A percentile compares a stretch with the other conserved stretches of the same genome.
phyloP scores from a whole-genome alignment of 2,113 vertebrate species.

The Toxostoma redivivum region DNA sequence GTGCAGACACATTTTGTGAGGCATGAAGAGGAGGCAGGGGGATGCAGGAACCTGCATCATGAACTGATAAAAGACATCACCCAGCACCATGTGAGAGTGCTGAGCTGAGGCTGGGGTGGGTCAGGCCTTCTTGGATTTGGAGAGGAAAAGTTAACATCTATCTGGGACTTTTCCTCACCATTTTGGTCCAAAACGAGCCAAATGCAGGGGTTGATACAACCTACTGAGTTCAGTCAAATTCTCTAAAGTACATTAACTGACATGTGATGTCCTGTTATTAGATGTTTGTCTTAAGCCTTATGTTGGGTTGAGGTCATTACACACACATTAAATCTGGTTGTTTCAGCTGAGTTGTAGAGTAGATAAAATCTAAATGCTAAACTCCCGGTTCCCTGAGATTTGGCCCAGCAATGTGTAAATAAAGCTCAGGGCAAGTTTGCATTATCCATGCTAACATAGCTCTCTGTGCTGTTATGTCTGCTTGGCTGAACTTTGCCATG shows the following conservation, averaged over 20 bases:
- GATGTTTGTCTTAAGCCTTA: neutral
- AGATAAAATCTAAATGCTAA: neutral
- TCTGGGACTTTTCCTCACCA: neutral
- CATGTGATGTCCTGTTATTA: neutral
- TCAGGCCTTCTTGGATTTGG: neutral
- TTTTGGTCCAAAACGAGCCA: neutral
- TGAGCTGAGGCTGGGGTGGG: neutral
- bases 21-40: neutral
- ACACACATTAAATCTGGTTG: neutral
- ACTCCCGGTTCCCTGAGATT: neutral
- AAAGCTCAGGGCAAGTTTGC: neutral
- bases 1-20: no score
- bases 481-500: neutral
- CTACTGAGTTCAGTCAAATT: neutral
- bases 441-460: rapidly evolving
- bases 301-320: neutral
- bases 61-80: neutral
- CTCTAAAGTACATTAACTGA: neutral
- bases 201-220: neutral
- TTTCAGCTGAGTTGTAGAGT: neutral
- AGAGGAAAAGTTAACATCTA: neutral
- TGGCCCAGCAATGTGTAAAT: neutral
- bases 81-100: rapidly evolving
- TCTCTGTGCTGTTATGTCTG: neutral
- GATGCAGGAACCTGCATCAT: neutral